Conservation (phyloP, 2,797 vertebrate genomes). For the Kryptopterus vitreolus region DNA sequence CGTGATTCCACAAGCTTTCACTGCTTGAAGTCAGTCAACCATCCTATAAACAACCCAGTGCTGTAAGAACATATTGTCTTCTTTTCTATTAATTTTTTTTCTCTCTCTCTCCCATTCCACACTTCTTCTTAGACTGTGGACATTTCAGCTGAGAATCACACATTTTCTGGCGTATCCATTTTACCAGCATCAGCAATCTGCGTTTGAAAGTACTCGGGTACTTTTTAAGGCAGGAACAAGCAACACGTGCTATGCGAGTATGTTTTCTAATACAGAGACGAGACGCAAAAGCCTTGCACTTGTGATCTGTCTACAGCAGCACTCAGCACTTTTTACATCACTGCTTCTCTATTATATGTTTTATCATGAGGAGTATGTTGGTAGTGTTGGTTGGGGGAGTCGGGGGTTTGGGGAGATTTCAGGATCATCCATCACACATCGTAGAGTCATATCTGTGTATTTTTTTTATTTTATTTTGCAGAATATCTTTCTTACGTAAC, state of each 20-base stretch:
- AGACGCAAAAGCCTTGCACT: conserved; percentile 2
- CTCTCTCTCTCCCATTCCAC: conserved; percentile 6
- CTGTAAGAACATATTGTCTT: neutral
- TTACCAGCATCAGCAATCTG: conserved; percentile 23
- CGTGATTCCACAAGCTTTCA: conserved; percentile 10
- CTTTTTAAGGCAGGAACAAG: conserved; percentile 22
- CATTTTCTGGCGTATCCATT: conserved; percentile 6
- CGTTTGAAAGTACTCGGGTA: conserved; percentile 5
- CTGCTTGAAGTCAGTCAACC: conserved; percentile 21
- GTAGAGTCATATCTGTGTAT: neutral
- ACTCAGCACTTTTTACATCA: conserved; percentile 17
- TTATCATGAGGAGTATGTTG: neutral
- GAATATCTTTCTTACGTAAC: neutral
- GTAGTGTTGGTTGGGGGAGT: no score
- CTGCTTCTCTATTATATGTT: neutral
- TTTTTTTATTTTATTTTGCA: neutral
- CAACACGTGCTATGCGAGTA: conserved; percentile 20
- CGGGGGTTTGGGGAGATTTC: neutral
- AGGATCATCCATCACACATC: neutral
- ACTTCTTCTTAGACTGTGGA: neutral
- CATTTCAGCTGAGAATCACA: conserved; percentile 19
- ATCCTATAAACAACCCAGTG: conserved; percentile 23
- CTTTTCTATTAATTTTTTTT: neutral
- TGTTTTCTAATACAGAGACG: conserved; percentile 9
- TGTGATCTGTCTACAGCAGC: neutral